These are phyloP conservation scores for Megaleporinus macrocephalus DNA, from an alignment of 2,113 vertebrate genomes.

Conservation along the genomic window DNA sequence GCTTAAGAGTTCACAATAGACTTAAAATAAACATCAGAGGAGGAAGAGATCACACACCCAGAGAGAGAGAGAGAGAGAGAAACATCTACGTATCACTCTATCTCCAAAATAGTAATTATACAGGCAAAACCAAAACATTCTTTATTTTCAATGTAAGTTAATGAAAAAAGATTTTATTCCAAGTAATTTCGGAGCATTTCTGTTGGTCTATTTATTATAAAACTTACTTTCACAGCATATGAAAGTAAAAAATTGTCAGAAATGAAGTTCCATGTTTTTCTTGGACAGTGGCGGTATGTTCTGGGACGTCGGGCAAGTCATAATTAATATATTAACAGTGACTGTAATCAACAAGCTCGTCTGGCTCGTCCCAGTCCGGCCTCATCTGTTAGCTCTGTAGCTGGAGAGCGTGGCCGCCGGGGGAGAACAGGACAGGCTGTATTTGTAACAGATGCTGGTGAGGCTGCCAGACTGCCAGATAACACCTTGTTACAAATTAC, in stretches of 20 bases:
- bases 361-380: background rate
- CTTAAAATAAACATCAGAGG: background rate
- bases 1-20: background rate
- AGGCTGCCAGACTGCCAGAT: background rate
- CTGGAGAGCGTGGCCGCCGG: background rate
- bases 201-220: too few species aligned
- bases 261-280: too few species aligned
- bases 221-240: too few species aligned
- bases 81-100: too few species aligned
- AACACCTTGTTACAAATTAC: constrained; percentile 6
- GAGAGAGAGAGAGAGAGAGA: constrained; percentile 8
- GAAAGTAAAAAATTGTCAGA: too few species aligned
- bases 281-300: too few species aligned
- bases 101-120: too few species aligned
- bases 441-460: background rate
- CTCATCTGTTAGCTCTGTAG: background rate
- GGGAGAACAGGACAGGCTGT: background rate
- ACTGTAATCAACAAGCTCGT: background rate
- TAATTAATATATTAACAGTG: background rate
- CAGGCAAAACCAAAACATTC: too few species aligned
- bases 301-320: background rate
- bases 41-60: background rate
- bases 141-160: too few species aligned
- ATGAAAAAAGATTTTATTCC: too few species aligned
- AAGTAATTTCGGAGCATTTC: too few species aligned